Evolutionary conservation across 1,140 invertebrate genomes (phyloP), one percentile per base, ranked within the genome.

Genomic region (Melipona quadrifasciata): DNA sequence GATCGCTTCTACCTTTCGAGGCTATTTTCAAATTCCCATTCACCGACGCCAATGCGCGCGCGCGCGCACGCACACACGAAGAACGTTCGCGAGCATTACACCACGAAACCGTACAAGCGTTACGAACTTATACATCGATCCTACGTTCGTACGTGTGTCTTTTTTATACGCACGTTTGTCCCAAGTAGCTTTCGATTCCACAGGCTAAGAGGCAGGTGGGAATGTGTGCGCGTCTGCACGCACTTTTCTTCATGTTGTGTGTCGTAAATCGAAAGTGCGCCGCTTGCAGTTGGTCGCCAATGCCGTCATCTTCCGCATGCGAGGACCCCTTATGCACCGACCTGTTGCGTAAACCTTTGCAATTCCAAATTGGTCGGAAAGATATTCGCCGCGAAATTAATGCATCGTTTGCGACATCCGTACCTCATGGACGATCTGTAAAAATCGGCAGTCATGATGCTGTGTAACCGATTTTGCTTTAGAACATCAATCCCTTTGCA

Each of bases 201-300:
- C 61, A 55, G 34, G 24, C 34, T 31, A 61, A 27, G 24, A 31
- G 51, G 11, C 73, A 2, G n/a, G 11, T 0, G 24, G 1, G 19
- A 1, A 27, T n/a, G 47, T 8, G 21, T 1, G 51, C 24, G n/a
- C 12, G 24, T n/a, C 16, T 21, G 12, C 24, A 58, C 51, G 51
- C 86, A 65, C 61, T 84, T 65, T 75, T 70, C 72, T 39, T 57
- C 31, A 16, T 21, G 47, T 19, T 12, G 24, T 27, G 61, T 27
- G 61, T 72, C 58, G 72, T n/a, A 65, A 88, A 88, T 71, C 76
- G 82, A 88, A 88, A 88, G 86, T 87, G 39, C 31, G 65, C 74
- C 16, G 31, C 6, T 24, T 78, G 24, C 31, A 76, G 57, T 76
- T 27, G 53, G 21, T 34, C 57, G 31, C 21, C 34, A 64, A 64